Evolutionary conservation across 2,888 invertebrate species (phyloP), one percentile per base, ranked within the genome.

Genomic region (Hesperia comma): DNA sequence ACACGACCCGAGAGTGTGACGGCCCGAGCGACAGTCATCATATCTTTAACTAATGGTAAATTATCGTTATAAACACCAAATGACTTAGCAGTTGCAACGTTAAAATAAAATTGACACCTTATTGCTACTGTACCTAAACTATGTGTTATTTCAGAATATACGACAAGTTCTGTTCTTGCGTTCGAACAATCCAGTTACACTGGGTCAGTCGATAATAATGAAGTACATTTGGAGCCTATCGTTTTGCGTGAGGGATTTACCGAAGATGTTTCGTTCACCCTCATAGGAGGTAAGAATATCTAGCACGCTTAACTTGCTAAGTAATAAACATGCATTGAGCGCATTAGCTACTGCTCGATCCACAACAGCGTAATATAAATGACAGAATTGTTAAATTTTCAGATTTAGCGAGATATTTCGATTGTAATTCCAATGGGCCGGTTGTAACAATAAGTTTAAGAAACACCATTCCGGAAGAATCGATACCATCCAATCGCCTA

Each of bases 151-250:
- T 51, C 60, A 78, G 78, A 77, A 51, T n/a, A 54, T 8, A 61
- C 71, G 55, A 66, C 71, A 4, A 54, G 68, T n/a, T 63, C 62
- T 19, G 46, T 75, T 7, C 75, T 81, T 40, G 75, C 72, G 6
- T 83, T 83, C 62, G 77, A 81, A 56, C 71, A 71, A 54, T 61
- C 71, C 46, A 75, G 67, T 40, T 81, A 80, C 68, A 15, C 77
- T 4, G 82, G 82, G 4, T 63, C 75, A 2, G 72, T 82, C 3
- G 5, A 37, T 0, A 70, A 74, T 56, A 70, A 71, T 19, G 68
- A 70, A 33, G 21, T 75, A 10, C 66, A 62, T n/a, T 67, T 82
- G 56, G 70, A 71, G 19, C 68, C 76, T 0, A 80, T 83, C 26
- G 72, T 70, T 12, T 73, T 83, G 6, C 73, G 57, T 7, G 74